Base-by-base conservation (phyloP, 1,140 invertebrate species). In the Nilaparvata lugens region DNA sequence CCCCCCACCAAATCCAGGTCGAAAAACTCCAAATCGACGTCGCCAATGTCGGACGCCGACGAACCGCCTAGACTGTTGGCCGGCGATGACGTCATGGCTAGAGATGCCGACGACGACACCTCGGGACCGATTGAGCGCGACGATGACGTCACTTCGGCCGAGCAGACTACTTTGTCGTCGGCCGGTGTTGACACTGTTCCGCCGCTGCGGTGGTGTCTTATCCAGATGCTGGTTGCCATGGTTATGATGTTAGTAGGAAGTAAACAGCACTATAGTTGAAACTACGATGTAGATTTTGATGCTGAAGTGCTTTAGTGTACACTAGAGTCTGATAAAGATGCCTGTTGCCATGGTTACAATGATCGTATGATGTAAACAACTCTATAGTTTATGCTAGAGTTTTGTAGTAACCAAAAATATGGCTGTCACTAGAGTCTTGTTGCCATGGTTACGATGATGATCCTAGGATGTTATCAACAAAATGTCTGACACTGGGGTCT, bases 11-110 rank as follows among this genome's bases (percentile, higher is more conserved):
- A 71, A 68, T 83, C 81, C 52, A 83, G 81, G 62, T 90, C 84
- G 89, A 89, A 93, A 59, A 92, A 78, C 65, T 92, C 89, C 48
- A 91, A 77, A 64, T 89, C 88, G 55, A 86, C 83, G 68, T 87
- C 76, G 70, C 86, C 74, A 70, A 82, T 76, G 52, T 80, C 79
- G 64, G 76, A 74, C 66, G 87, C 79, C 65, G 76, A 74, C 66
- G 87, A 72, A 25, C 83, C 85, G 55, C 84, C 83, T 16, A 83
- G 81, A 42, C 85, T 85, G 64, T 69, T 72, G 81, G 83, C 83
- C 43, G 28, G 62, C 72, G 70, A 63, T 71, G 31, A n/a, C n/a
- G n/a, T 72, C 56, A 71, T 70, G 1, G 68, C 68, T 0, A 71
- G 72, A 18, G 73, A 71, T 53, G 78, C 81, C 60, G 84, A 83